Evolutionary conservation across 2,113 vertebrate genomes (phyloP).

Genomic region (Eurypyga helias): DNA sequence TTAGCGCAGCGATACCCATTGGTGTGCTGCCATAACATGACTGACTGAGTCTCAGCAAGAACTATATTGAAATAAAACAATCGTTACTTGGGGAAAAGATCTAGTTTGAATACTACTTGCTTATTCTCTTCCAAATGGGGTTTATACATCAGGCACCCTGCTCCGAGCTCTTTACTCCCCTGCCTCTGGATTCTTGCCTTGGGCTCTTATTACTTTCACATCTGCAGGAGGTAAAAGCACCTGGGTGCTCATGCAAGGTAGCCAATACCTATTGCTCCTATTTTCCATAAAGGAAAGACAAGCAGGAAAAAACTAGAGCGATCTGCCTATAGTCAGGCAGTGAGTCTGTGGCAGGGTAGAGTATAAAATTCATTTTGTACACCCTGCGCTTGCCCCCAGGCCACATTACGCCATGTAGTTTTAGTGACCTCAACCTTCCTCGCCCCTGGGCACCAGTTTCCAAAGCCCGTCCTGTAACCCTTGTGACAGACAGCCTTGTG

Average conservation of each 20-base stretch:
- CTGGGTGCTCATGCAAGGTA: neutral
- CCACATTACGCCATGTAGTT: neutral
- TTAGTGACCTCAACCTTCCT: neutral
- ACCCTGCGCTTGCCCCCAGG: neutral
- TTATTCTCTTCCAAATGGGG: neutral
- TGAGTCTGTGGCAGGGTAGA: neutral
- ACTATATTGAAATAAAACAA: neutral
- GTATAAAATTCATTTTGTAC: neutral
- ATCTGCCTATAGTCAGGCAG: neutral
- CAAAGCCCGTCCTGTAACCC: neutral
- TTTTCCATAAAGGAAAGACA: neutral
- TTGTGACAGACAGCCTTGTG: neutral
- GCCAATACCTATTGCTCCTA: neutral
- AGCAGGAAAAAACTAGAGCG: neutral
- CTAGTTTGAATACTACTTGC: neutral
- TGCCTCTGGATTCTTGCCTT: neutral
- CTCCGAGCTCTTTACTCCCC: neutral
- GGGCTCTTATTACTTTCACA: neutral
- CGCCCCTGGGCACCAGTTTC: neutral
- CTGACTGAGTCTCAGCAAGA: neutral
- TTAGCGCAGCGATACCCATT: neutral
- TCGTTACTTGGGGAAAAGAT: neutral
- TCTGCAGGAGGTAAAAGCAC: neutral
- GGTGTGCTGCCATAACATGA: neutral
- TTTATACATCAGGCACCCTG: neutral